These are phyloP conservation scores for Erpobdella octoculata DNA, from an alignment of 2,888 invertebrate genomes.

Conservation along the genomic window DNA sequence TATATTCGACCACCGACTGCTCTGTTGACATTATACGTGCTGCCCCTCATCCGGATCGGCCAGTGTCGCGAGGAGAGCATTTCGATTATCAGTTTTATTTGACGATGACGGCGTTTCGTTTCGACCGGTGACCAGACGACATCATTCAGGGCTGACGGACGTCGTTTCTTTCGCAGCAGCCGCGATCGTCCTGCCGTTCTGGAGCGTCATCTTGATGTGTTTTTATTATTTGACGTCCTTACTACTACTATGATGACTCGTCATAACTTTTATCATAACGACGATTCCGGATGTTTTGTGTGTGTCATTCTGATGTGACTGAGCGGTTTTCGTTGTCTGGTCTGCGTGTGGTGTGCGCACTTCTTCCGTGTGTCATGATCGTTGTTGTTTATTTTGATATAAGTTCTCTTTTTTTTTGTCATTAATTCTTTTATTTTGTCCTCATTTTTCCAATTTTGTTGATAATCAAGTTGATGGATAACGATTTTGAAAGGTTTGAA, in stretches of 20 bases:
- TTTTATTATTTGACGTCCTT: too few relatives aligned
- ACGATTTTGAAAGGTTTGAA: too few relatives aligned
- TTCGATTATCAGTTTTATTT: constrained; percentile 5
- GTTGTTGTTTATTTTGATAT: not conserved
- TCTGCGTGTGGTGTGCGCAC: not conserved
- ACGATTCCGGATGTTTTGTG: too few relatives aligned
- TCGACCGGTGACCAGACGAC: not conserved
- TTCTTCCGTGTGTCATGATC: not conserved
- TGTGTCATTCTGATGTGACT: not conserved
- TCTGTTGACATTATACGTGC: too few relatives aligned
- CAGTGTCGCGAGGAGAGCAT: too few relatives aligned
- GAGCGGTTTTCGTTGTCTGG: not conserved
- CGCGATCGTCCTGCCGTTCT: too few relatives aligned
- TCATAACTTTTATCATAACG: too few relatives aligned
- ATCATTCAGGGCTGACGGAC: not conserved
- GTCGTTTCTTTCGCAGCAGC: not conserved
- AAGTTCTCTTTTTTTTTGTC: not conserved
- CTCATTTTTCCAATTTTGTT: not conserved
- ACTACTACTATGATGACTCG: too few relatives aligned
- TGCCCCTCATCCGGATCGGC: too few relatives aligned
- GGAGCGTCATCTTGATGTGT: not conserved
- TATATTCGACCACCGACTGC: too few relatives aligned
- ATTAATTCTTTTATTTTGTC: not conserved
- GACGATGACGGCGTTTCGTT: too few relatives aligned
- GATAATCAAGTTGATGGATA: constrained; percentile 3